A percentile compares a stretch with the other conserved stretches of the same genome.
Conservation (phyloP, 2,888 invertebrate genomes). For the Cryptocephalus moraei region DNA sequence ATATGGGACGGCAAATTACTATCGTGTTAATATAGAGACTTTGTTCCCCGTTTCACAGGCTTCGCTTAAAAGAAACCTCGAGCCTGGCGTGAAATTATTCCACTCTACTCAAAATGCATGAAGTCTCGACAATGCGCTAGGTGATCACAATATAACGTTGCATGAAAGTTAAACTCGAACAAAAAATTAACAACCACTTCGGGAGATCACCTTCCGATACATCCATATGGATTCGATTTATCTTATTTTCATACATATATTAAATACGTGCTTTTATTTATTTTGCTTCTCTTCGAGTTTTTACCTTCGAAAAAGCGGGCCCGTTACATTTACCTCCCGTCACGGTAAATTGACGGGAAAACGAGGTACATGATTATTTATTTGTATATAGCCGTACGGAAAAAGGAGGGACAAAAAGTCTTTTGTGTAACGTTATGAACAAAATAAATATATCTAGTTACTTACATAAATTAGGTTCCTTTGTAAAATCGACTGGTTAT, state of each 20-base stretch:
- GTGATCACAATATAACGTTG: slow-evolving; percentile 31
- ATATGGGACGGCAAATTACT: too few relatives aligned
- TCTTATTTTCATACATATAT: neutral
- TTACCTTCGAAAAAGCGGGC: too few relatives aligned
- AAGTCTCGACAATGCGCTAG: slow-evolving; percentile 29
- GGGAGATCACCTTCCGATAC: neutral
- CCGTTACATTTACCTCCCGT: too few relatives aligned
- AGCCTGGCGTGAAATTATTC: slow-evolving; percentile 28
- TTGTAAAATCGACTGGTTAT: too few relatives aligned
- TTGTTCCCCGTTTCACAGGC: neutral
- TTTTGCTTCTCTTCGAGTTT: neutral
- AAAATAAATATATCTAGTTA: too few relatives aligned
- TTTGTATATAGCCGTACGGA: too few relatives aligned
- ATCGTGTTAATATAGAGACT: too few relatives aligned
- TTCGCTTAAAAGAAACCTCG: neutral
- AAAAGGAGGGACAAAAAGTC: too few relatives aligned
- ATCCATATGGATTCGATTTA: neutral
- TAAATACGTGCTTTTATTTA: neutral
- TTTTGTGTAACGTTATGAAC: too few relatives aligned
- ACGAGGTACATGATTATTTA: too few relatives aligned
- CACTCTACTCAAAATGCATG: slow-evolving; percentile 28
- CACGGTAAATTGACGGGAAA: too few relatives aligned
- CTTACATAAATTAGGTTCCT: too few relatives aligned
- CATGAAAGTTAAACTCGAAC: slow-evolving; percentile 22
- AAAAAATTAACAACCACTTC: slow-evolving; percentile 3